These are phyloP conservation scores for Eurystomus glaucurus DNA, from an alignment of 2,797 vertebrate genomes.

Conservation along the genomic window DNA sequence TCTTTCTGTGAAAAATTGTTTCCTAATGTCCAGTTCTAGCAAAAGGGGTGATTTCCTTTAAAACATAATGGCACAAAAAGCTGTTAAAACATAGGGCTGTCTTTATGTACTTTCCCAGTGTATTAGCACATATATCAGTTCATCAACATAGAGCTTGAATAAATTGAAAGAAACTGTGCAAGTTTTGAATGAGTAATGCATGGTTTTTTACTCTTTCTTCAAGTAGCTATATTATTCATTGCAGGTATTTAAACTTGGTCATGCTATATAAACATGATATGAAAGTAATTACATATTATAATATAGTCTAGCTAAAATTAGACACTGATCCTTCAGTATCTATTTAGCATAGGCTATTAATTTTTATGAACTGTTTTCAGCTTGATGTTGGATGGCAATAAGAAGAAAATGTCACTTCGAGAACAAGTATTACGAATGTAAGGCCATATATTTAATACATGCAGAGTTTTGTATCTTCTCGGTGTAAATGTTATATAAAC, in stretches of 20 bases:
- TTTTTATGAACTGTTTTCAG: conserved; percentile 46
- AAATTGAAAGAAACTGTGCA: not conserved
- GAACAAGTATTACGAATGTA: conserved; percentile 14
- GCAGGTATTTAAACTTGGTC: conserved; percentile 65
- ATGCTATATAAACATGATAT: conserved; percentile 69
- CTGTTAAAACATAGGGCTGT: not conserved
- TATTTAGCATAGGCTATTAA: conserved; percentile 51
- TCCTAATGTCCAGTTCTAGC: not conserved
- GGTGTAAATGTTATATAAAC: not conserved
- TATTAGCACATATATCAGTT: not conserved
- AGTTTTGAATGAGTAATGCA: not conserved
- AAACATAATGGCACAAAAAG: not conserved
- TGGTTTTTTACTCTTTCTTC: not conserved
- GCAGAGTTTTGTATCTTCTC: not conserved
- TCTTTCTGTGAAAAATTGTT: too few relatives aligned
- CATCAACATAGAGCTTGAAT: not conserved
- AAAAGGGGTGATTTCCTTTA: not conserved
- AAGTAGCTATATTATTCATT: not conserved
- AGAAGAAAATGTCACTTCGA: conserved; percentile 38
- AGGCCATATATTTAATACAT: not conserved
- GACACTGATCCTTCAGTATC: conserved; percentile 34
- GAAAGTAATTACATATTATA: conserved; percentile 66
- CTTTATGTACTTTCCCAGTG: not conserved
- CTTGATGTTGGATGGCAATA: conserved; percentile 3
- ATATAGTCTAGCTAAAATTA: conserved; percentile 58